Evolutionary conservation across 1,140 invertebrate species (phyloP).

Genomic region (Drosophila tristis): DNA sequence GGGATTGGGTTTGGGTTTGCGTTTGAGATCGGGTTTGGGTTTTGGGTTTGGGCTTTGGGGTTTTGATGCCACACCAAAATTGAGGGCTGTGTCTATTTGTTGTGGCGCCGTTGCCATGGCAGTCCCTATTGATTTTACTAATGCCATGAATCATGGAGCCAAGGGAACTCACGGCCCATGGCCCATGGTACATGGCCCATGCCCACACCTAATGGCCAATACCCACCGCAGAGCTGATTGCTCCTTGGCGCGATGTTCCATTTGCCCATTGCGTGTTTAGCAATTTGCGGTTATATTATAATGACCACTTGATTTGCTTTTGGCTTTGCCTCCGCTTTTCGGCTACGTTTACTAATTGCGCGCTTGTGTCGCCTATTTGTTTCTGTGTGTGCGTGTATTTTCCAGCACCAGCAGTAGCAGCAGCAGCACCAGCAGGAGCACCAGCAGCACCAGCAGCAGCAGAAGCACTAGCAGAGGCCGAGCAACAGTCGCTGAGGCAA

Average conservation of each 20-base stretch:
- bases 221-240: slow-evolving; percentile 1
- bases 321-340: slow-evolving; percentile 35
- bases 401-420: slow-evolving; percentile 12
- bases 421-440: slow-evolving; percentile 16
- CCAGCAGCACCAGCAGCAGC: slow-evolving; percentile 15
- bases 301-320: slow-evolving; percentile 78
- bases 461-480: slow-evolving; percentile 13
- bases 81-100: slow-evolving; percentile 63
- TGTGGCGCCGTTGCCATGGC: slow-evolving; percentile 74
- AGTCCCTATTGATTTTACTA: slow-evolving; percentile 70
- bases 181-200: slow-evolving; percentile 28
- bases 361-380: slow-evolving; percentile 34
- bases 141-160: slow-evolving; percentile 48
- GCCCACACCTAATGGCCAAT: slow-evolving; percentile 8
- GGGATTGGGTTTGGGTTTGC: not conserved
- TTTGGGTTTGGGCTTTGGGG: slow-evolving; percentile 52
- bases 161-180: slow-evolving; percentile 2
- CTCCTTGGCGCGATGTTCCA: slow-evolving; percentile 20
- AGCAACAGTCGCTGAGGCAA: slow-evolving; percentile 68
- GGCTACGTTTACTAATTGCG: slow-evolving; percentile 46
- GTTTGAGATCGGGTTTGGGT: too few species aligned
- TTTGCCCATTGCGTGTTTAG: slow-evolving; percentile 70
- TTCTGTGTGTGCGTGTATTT: slow-evolving; percentile 30
- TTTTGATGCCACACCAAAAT: slow-evolving; percentile 46
- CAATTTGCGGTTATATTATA: slow-evolving; percentile 80